Evolutionary conservation across 2,888 invertebrate genomes (phyloP).

Genomic region (Melanostoma mellinum): DNA sequence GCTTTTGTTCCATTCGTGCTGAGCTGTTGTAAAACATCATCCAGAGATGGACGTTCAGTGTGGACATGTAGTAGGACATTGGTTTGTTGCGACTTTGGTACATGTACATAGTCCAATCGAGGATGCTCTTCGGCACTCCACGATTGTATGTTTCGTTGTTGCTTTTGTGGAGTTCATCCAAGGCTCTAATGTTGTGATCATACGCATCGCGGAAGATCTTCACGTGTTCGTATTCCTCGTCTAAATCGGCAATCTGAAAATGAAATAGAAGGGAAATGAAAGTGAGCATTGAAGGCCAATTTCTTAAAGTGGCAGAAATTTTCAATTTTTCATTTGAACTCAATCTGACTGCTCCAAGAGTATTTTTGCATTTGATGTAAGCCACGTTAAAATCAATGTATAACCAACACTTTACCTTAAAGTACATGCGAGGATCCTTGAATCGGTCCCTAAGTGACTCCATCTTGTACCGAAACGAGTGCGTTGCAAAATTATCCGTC

Average conservation of each 20-base stretch:
- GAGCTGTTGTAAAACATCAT: constrained; percentile 79
- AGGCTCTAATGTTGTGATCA: constrained; percentile 78
- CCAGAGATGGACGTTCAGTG: constrained; percentile 79
- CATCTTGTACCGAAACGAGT: constrained; percentile 75
- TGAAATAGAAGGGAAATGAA: neutral
- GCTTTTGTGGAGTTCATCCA: constrained; percentile 76
- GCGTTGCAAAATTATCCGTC: constrained; percentile 72
- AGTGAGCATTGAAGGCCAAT: neutral
- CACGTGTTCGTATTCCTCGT: constrained; percentile 76
- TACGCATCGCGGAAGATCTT: constrained; percentile 78
- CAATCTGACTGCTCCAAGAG: too few species aligned
- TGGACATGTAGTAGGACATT: constrained; percentile 80
- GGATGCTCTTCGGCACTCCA: constrained; percentile 77
- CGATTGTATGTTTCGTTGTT: constrained; percentile 77
- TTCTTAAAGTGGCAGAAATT: too few species aligned
- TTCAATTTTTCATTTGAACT: too few species aligned
- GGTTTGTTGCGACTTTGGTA: constrained; percentile 80
- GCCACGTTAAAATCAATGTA: neutral
- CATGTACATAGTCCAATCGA: constrained; percentile 79
- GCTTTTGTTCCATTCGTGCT: constrained; percentile 77
- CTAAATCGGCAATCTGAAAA: constrained; percentile 74
- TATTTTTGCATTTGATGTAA: too few species aligned
- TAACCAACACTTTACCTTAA: constrained; percentile 63
- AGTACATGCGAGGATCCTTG: constrained; percentile 75
- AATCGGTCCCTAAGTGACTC: constrained; percentile 76